Evolutionary conservation across 2,888 invertebrate genomes (phyloP), one percentile per base, ranked within the genome.

Genomic region (Diaperis boleti): DNA sequence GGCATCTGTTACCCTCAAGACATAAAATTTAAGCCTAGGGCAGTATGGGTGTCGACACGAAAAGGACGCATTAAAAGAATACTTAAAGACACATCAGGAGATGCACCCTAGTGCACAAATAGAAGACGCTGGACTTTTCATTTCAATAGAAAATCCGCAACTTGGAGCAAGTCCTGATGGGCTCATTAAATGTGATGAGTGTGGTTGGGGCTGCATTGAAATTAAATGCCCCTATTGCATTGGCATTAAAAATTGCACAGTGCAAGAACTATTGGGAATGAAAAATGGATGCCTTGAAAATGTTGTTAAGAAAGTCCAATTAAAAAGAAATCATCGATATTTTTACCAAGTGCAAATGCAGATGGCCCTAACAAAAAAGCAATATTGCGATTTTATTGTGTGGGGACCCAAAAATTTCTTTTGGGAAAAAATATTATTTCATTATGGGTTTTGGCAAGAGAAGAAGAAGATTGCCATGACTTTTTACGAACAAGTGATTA

Each of bases 221-320:
- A 13, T 37, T 13, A 37, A 37, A 37, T 37, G 37, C 14, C 37
- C 37, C 2, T 37, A 37, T 33, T 33, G 33, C 14, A 37, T 37
- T 13, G 13, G 11, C n/a, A 13, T 6, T 7, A 33, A 37, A 37
- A 8, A 37, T 14, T 10, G 37, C 5, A 5, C 11, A 37, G 11
- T 13, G 5, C 3, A 6, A 4, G 37, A 37, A 3, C 5, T 13
- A 22, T 8, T 13, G 3, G 14, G 14, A 11, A 8, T 13, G 14
- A 37, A 37, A 37, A 8, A 10, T 8, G 11, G 13, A 37, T 37
- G 37, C 14, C 14, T 37, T 7, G 37, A 37, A 37, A 37, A 37
- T 3, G 4, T 13, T 10, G 37, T 3, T 37, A 14, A 37, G n/a
- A n/a, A n/a, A n/a, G n/a, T 37, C 2, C 2, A 37, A 10, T 13